Conservation (phyloP, 2,113 vertebrate species). For the Erythrolamprus reginae region DNA sequence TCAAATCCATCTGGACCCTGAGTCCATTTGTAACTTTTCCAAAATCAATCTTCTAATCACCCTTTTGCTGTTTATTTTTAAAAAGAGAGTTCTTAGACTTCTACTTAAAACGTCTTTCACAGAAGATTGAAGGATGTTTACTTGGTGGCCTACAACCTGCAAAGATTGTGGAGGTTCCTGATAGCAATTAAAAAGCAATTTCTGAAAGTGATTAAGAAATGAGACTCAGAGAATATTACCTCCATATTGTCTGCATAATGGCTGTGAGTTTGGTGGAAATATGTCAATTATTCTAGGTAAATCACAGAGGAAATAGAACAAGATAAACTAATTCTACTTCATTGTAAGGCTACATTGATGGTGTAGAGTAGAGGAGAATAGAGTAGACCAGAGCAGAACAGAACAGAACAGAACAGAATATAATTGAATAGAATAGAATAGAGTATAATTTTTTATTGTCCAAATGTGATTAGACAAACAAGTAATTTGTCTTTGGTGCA, state of each 20-base stretch:
- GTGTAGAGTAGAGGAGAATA: no score
- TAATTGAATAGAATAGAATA: no score
- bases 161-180: background rate
- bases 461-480: no score
- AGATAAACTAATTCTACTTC: background rate
- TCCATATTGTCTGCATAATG: background rate
- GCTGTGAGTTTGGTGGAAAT: background rate
- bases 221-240: background rate
- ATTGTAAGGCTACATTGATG: no score
- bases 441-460: no score
- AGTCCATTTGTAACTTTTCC: background rate
- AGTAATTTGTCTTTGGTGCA: no score
- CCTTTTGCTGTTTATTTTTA: background rate
- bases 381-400: no score
- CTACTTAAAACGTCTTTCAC: background rate
- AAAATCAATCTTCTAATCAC: background rate
- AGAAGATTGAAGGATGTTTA: background rate
- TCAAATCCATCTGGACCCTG: background rate
- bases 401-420: no score
- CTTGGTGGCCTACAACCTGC: background rate
- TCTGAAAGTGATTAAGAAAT: background rate
- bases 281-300: background rate
- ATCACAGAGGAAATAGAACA: background rate
- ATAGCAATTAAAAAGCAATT: background rate
- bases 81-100: background rate